Conservation (phyloP, 1,140 invertebrate species). For the Akabosia matsudoensis region DNA sequence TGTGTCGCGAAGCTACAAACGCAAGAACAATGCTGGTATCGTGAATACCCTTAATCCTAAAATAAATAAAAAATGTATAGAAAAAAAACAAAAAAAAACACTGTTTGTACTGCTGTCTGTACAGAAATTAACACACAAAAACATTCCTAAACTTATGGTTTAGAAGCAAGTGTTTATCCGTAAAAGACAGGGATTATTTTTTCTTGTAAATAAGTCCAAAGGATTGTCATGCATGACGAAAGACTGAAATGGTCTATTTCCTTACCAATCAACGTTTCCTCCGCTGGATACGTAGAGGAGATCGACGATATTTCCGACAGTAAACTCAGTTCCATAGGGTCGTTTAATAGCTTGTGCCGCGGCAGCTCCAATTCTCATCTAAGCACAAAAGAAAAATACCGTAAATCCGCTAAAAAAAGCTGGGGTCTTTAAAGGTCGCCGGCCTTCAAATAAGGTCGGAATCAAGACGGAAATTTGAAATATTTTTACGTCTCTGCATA, state of each 20-base stretch:
- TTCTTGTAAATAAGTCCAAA: no score
- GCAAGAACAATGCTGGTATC: conserved; percentile 17
- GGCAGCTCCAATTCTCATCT: conserved; percentile 59
- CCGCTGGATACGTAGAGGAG: conserved; percentile 51
- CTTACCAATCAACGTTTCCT: conserved; percentile 31
- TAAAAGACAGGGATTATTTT: no score
- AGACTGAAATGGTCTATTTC: background rate
- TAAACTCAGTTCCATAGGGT: conserved; percentile 63
- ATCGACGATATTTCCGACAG: conserved; percentile 58
- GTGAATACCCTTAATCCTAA: conserved; percentile 20
- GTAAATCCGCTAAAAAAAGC: no score
- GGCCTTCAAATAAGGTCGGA: no score
- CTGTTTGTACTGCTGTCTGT: background rate
- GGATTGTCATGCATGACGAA: no score
- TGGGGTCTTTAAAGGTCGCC: no score
- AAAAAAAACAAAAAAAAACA: background rate
- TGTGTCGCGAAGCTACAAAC: conserved; percentile 17
- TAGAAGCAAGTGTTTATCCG: no score
- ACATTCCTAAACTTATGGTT: no score
- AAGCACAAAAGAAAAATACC: background rate
- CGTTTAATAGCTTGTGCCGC: conserved; percentile 58
- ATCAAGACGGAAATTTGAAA: no score
- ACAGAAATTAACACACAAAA: no score
- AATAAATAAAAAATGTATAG: background rate
- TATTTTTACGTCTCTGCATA: no score